phyloP scores from a whole-genome alignment of 2,797 vertebrate genomes.

The Sebastes diploproa region DNA sequence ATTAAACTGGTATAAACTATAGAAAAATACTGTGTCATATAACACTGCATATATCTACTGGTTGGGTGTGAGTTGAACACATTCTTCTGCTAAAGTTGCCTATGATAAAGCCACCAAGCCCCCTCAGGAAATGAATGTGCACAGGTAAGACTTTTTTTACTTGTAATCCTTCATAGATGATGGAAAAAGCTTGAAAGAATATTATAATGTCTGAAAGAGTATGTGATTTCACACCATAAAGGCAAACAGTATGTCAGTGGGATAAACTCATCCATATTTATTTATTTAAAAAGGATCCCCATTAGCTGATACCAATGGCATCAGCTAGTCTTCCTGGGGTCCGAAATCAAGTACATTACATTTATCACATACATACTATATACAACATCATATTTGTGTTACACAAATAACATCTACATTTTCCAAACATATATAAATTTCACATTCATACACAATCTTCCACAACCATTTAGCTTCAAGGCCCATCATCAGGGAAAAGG shows the following conservation, averaged over 20 bases:
- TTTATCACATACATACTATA: no score
- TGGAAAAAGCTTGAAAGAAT: not conserved
- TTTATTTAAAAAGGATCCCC: no score
- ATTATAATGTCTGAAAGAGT: not conserved
- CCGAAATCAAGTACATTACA: no score
- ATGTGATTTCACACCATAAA: not conserved
- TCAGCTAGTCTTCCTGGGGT: no score
- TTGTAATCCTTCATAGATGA: not conserved
- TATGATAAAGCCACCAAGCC: conserved; percentile 96
- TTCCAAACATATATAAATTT: no score
- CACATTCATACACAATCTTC: no score
- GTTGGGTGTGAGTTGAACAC: not conserved
- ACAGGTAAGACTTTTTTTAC: conserved; percentile 85
- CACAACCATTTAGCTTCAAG: no score
- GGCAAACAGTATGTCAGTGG: not conserved
- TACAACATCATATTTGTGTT: no score
- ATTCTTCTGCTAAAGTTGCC: conserved; percentile 88
- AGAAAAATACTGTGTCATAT: not conserved
- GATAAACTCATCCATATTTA: not conserved
- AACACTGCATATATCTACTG: not conserved
- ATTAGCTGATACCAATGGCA: no score
- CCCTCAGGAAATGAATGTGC: conserved; percentile 98
- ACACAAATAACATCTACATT: fast-evolving
- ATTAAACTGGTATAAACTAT: not conserved
- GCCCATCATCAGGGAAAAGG: no score